These are phyloP conservation scores for Urosaurus nigricauda DNA, from an alignment of 2,797 vertebrate species.

Conservation along the genomic window DNA sequence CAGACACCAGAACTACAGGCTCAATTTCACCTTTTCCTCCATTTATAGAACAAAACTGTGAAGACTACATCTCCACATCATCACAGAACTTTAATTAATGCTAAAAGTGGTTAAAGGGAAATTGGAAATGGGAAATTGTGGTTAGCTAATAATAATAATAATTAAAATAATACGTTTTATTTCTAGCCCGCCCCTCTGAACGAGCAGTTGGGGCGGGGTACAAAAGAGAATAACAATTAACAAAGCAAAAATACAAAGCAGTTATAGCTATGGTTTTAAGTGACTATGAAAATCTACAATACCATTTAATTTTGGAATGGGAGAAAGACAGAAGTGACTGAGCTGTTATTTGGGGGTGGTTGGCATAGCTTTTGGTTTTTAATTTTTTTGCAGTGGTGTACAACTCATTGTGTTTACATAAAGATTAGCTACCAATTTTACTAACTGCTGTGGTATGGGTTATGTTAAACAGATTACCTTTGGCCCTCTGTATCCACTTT, in stretches of 20 bases:
- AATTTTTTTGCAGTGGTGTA: background rate
- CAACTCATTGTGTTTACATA: background rate
- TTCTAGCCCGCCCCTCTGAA: too few species aligned
- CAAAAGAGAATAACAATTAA: too few species aligned
- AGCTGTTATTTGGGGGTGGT: background rate
- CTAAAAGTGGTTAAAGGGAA: background rate
- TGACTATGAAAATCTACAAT: background rate
- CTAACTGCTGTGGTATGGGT: too few species aligned
- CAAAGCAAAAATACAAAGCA: too few species aligned
- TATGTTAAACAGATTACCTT: background rate
- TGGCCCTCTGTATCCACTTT: too few species aligned
- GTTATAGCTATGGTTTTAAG: background rate
- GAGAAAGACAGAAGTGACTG: background rate
- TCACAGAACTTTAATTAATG: background rate
- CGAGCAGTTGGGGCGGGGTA: too few species aligned
- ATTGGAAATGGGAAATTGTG: too few species aligned
- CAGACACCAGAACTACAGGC: background rate
- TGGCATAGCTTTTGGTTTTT: background rate
- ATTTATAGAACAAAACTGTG: background rate
- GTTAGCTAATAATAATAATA: too few species aligned
- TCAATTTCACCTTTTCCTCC: background rate
- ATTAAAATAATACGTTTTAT: too few species aligned
- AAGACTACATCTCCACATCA: background rate
- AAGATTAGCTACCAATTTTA: background rate
- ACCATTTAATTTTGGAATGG: background rate